Conservation (phyloP, 2,113 vertebrate genomes). For the Nymphicus hollandicus region DNA sequence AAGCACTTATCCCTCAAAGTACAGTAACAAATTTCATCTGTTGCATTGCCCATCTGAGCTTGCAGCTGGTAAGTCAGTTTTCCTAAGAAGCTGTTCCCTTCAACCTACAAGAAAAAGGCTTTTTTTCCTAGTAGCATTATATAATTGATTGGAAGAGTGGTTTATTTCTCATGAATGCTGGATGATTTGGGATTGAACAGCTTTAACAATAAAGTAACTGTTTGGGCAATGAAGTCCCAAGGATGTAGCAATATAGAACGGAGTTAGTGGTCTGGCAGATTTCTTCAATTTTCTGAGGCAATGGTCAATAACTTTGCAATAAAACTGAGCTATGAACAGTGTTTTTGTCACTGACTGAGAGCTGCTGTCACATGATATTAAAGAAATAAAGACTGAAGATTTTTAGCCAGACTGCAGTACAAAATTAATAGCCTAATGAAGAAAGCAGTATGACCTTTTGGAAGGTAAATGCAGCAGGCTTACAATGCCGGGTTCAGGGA, state of each 20-base stretch:
- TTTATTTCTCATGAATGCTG: background rate
- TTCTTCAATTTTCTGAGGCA: background rate
- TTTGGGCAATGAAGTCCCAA: background rate
- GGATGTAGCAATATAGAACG: background rate
- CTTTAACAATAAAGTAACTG: background rate
- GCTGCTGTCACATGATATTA: background rate
- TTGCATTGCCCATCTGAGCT: background rate
- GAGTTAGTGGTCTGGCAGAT: background rate
- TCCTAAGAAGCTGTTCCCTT: background rate
- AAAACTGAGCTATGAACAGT: background rate
- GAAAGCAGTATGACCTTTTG: background rate
- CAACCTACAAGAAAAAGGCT: background rate
- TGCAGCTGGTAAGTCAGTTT: background rate
- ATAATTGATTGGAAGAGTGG: background rate
- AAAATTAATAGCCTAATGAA: background rate
- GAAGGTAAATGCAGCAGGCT: background rate
- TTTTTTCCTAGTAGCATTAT: background rate
- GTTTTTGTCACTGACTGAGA: background rate
- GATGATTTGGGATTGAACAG: background rate
- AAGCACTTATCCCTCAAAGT: background rate
- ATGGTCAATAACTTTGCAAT: background rate
- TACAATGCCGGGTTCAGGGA: accelerated
- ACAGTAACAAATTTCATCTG: background rate
- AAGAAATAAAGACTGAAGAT: background rate
- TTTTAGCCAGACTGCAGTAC: background rate